Base-by-base conservation (phyloP, 2,888 invertebrate genomes). In the Synergus laeviventris region DNA sequence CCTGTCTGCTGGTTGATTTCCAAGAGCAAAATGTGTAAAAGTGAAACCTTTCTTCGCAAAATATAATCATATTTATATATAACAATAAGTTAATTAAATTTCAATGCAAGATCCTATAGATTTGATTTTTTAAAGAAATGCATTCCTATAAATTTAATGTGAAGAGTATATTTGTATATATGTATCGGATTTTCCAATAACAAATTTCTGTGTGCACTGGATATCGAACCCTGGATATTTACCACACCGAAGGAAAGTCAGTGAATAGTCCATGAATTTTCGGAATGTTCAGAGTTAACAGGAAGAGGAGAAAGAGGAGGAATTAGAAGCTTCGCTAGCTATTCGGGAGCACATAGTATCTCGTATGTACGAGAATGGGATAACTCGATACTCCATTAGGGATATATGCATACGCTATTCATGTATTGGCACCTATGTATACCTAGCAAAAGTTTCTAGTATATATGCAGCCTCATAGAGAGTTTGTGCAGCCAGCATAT, bases 271-370 rank as follows among this genome's bases (percentile, higher is more conserved):
- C 61, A 61, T 21, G 66, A 66, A 66, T 66, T 66, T 79, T 75
- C 78, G 77, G 76, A 79, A 76, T 78, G 81, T 79, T 81, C 62
- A 24, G 74, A 78, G 75, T 73, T 78, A 38, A 21, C 14, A 38
- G 16, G 62, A 39, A 38, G 36, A 74, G 42, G 49, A 56, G 38
- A 70, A 62, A 49, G 49, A 60, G 76, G 77, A 76, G 77, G 81
- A 86, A 83, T 85, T 82, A 83, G 84, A 82, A 80, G 83, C 82
- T 81, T 82, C 79, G 78, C 81, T 83, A 85, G 81, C 82, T 81
- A 84, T 83, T 84, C 83, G 83, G 66, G 66, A 66, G 31, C 66
- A 49, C 24, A 66, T 45, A 45, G n/a, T 66, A 66, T 66, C 66
- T 66, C 45, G 66, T 24, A 4, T 42, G 66, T 66, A 45, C 66